Evolutionary conservation across 2,797 vertebrate genomes (phyloP).

Genomic region (Peromyscus attwateri): DNA sequence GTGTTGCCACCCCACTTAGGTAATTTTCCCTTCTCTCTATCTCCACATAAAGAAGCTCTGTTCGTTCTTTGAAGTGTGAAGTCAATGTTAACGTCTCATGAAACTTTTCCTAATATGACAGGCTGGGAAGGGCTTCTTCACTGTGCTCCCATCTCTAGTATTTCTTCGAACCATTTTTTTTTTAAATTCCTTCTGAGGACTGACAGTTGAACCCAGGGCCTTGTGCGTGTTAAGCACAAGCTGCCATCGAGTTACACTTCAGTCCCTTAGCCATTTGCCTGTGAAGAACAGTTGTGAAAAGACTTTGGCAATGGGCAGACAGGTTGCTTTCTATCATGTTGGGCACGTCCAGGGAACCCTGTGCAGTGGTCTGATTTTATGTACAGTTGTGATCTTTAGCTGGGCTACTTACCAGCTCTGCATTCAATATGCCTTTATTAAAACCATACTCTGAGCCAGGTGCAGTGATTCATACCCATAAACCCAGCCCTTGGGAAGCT

Average conservation of each 20-base stretch:
- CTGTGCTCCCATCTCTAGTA: background rate
- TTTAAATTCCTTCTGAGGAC: background rate
- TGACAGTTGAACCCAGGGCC: background rate
- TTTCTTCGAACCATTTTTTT: background rate
- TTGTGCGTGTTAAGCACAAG: background rate
- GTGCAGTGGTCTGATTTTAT: background rate
- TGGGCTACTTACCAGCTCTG: background rate
- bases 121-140: background rate
- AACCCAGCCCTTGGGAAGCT: background rate
- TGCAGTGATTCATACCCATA: background rate
- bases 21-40: background rate
- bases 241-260: background rate
- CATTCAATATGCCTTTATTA: background rate
- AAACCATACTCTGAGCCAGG: background rate
- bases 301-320: background rate
- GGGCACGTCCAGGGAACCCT: background rate
- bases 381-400: background rate
- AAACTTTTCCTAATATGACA: background rate
- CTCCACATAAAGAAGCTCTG: background rate
- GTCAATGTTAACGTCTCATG: background rate
- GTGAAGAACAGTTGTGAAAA: background rate
- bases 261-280: background rate
- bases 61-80: conserved; percentile 18
- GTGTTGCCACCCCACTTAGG: background rate
- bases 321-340: background rate